Evolutionary conservation across 2,113 vertebrate species (phyloP).

Genomic region (Proterorhinus semilunaris): DNA sequence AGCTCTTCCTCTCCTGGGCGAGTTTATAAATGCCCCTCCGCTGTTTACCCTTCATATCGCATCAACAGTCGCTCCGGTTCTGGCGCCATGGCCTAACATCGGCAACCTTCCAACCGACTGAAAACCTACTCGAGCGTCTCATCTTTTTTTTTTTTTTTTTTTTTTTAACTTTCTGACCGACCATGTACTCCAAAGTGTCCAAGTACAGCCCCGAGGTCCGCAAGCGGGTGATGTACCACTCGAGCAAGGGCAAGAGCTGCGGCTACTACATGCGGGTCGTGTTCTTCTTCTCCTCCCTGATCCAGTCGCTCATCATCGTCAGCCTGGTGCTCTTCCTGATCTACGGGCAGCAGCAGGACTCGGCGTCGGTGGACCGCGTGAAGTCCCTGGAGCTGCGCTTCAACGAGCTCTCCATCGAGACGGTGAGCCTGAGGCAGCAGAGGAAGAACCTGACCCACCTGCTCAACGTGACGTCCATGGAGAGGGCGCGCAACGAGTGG

Average conservation of each 20-base stretch:
- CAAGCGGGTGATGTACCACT: conserved; percentile 55
- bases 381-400: conserved; percentile 75
- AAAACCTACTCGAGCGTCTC: not conserved
- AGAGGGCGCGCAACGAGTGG: conserved; percentile 52
- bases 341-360: conserved; percentile 82
- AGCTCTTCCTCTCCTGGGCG: conserved; percentile 31
- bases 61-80: conserved; percentile 13
- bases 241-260: conserved; percentile 74
- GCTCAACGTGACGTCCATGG: conserved; percentile 71
- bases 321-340: conserved; percentile 93
- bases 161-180: not conserved
- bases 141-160: not conserved
- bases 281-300: conserved; percentile 90
- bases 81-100: not conserved
- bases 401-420: conserved; percentile 65
- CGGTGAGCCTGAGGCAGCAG: conserved; percentile 39
- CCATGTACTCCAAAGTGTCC: conserved; percentile 78
- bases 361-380: conserved; percentile 69
- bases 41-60: conserved; percentile 41
- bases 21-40: conserved; percentile 56
- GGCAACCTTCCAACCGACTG: not conserved
- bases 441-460: conserved; percentile 72
- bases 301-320: conserved; percentile 91
- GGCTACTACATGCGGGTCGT: conserved; percentile 88
- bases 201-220: conserved; percentile 69